phyloP scores from a whole-genome alignment of 2,888 invertebrate species.

The Drosophila lutescens region DNA sequence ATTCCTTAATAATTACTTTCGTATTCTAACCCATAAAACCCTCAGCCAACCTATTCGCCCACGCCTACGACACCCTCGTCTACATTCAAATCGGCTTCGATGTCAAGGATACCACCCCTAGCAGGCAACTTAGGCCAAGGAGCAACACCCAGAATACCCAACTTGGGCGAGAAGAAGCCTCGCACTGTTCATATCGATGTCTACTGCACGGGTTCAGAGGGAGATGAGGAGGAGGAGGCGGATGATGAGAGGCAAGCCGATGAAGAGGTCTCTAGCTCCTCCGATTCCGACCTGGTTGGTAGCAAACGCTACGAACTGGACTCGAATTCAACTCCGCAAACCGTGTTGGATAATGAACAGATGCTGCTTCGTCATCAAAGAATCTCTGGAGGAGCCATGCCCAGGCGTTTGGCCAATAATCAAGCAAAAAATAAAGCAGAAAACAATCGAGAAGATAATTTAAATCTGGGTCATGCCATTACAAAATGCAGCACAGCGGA shows the following conservation, averaged over 20 bases:
- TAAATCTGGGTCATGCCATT: constrained; percentile 82
- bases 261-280: constrained; percentile 68
- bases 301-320: constrained; percentile 79
- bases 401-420: constrained; percentile 81
- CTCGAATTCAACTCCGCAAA: constrained; percentile 87
- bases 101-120: constrained; percentile 78
- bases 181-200: constrained; percentile 91
- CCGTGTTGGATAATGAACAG: constrained; percentile 88
- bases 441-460: constrained; percentile 52
- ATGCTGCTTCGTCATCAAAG: constrained; percentile 87
- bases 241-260: constrained; percentile 83
- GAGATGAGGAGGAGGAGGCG: constrained; percentile 83
- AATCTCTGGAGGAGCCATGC: constrained; percentile 84
- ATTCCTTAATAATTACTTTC: background rate
- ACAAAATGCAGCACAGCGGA: constrained; percentile 84
- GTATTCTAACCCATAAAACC: constrained; percentile 1
- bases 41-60: constrained; percentile 72
- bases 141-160: constrained; percentile 38
- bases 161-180: constrained; percentile 83
- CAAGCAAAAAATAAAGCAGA: constrained; percentile 57
- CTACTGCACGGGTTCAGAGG: constrained; percentile 89
- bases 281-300: constrained; percentile 54
- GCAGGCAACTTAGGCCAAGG: constrained; percentile 44
- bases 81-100: constrained; percentile 81
- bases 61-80: constrained; percentile 70